These are phyloP conservation scores for Cerastoderma edule DNA, from an alignment of 2,888 invertebrate genomes.

Conservation along the genomic window DNA sequence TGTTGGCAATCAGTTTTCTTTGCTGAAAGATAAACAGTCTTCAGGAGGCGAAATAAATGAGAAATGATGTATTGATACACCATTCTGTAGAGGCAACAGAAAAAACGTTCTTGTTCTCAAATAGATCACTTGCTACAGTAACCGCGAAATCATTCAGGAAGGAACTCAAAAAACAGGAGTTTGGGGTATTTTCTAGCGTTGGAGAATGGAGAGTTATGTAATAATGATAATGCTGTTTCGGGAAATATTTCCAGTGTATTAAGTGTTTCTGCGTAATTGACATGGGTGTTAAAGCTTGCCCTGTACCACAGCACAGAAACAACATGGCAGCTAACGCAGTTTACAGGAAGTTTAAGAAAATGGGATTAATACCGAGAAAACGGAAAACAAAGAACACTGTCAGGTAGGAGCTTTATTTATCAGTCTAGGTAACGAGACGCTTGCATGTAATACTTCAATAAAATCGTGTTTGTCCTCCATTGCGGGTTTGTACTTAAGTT, in stretches of 20 bases:
- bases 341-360: slow-evolving; percentile 69
- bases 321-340: slow-evolving; percentile 67
- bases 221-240: slow-evolving; percentile 15
- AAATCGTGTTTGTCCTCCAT: no score
- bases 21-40: slow-evolving; percentile 26
- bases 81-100: slow-evolving; percentile 4
- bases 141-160: slow-evolving; percentile 22
- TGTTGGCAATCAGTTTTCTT: slow-evolving; percentile 26
- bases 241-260: slow-evolving; percentile 25
- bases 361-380: slow-evolving; percentile 65
- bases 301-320: slow-evolving; percentile 39
- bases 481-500: no score
- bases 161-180: slow-evolving; percentile 12
- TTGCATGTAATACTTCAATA: no score
- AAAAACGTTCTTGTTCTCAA: slow-evolving; percentile 18
- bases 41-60: slow-evolving; percentile 19
- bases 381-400: slow-evolving; percentile 51
- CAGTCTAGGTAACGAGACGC: no score
- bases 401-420: no score
- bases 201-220: slow-evolving; percentile 47
- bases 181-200: background rate
- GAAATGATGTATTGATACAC: slow-evolving; percentile 28
- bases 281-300: slow-evolving; percentile 58
- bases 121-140: slow-evolving; percentile 8
- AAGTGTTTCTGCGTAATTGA: slow-evolving; percentile 38